These are phyloP conservation scores for Drymonia ruficornis DNA, from an alignment of 2,888 invertebrate genomes.

Conservation along the genomic window DNA sequence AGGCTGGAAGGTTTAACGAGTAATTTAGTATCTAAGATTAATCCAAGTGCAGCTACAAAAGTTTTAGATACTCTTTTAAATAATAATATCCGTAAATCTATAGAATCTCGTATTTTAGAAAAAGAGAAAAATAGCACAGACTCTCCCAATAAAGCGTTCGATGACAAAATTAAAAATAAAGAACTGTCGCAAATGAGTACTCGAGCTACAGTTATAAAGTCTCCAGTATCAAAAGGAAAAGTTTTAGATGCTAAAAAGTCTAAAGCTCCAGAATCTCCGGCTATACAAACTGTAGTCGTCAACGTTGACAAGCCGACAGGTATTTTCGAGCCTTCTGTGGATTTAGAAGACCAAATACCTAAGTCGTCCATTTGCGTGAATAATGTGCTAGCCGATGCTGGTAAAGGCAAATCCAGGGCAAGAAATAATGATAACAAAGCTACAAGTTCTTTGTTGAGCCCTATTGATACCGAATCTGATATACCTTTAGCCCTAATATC, in stretches of 20 bases:
- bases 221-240: constrained; percentile 81
- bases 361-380: constrained; percentile 81
- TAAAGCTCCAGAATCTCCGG: constrained; percentile 53
- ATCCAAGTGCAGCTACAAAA: constrained; percentile 81
- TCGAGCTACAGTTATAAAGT: constrained; percentile 84
- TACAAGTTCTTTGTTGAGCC: constrained; percentile 53
- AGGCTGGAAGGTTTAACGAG: constrained; percentile 86
- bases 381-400: constrained; percentile 62
- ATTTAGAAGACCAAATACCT: constrained; percentile 88
- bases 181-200: constrained; percentile 72
- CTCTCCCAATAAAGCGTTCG: constrained; percentile 48
- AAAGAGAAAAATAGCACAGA: constrained; percentile 67
- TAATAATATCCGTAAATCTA: constrained; percentile 79
- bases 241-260: constrained; percentile 76
- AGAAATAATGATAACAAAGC: constrained; percentile 56
- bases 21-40: constrained; percentile 86
- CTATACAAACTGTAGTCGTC: constrained; percentile 62
- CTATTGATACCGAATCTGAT: constrained; percentile 74
- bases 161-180: constrained; percentile 67
- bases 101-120: constrained; percentile 79
- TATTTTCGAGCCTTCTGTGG: constrained; percentile 88
- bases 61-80: constrained; percentile 79
- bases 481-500: constrained; percentile 73
- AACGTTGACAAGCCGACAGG: constrained; percentile 86
- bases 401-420: constrained; percentile 66